Base-by-base conservation (phyloP, 2,113 vertebrate genomes). In the Grantiella picta region DNA sequence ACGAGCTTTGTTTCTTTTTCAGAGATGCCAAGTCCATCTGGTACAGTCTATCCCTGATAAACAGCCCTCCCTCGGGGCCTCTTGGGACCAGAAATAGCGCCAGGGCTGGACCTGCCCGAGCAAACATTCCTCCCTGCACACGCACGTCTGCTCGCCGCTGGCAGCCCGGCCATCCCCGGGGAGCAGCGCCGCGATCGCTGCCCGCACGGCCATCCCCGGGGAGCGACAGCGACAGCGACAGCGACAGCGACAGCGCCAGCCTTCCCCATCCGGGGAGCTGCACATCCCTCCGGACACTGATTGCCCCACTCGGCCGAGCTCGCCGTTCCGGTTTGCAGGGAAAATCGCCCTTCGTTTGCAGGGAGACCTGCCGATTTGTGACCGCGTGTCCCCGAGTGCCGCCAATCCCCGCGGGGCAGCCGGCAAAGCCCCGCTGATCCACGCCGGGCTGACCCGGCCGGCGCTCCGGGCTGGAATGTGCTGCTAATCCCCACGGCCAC, bases 1-100 rank as follows among this genome's bases (percentile, higher is more conserved):
- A 69, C 3, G 45, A 91, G 28, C 9, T 60, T 70, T 61, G 4
- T 31, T 49, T 54, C 45, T 52, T 59, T 86, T 89, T 25, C 0
- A 7, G 35, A 79, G 92, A 68, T 96, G 96, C 92, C 90, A 94
- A 93, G 82, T 86, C 86, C 75, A 89, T 94, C 86, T 94, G 90
- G 95, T 94, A 96, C 92, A 93, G 94, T 95, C 90, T 94, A 94
- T 94, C 90, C 95, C 63, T 73, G 90, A 96, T 94, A 95, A 97
- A 83, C 54, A 94, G 79, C 86, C 54, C 61, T 96, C 91, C 89
- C 89, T 47, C 0, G 12, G 76, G 82, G 83, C 91, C 94, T 82
- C 93, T 25, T 44, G 87, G 86, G 84, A 93, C 23, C 94, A 95
- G 79, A 88, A 97, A 96, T 47, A 96, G 82, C 11, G 0, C 86